phyloP scores from a whole-genome alignment of 2,797 vertebrate species.

The Chromis chromis region DNA sequence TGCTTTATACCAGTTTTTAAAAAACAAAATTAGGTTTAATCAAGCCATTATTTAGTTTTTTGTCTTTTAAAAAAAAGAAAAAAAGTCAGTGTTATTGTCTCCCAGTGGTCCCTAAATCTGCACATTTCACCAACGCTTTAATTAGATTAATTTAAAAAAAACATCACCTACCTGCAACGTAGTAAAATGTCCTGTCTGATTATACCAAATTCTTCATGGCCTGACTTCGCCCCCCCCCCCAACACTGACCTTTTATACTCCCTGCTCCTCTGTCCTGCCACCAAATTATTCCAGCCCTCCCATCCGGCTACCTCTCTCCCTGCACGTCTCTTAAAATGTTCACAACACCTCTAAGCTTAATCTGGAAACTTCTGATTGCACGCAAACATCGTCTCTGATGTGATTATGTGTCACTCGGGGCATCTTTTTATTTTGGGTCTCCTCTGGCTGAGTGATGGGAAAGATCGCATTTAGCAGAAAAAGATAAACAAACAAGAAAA shows the following conservation, averaged over 20 bases:
- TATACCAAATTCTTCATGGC: constrained; percentile 42
- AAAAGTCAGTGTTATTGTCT: neutral
- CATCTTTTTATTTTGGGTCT: constrained; percentile 20
- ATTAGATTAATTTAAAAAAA: constrained; percentile 3
- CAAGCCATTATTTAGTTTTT: neutral
- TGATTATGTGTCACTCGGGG: constrained; percentile 3
- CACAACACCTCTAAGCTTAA: constrained; percentile 50
- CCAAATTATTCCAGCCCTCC: constrained; percentile 58
- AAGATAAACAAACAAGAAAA: constrained; percentile 3
- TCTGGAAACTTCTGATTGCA: constrained; percentile 23
- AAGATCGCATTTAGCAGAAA: neutral
- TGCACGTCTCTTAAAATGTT: constrained; percentile 55
- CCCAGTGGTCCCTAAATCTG: neutral
- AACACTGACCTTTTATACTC: constrained; percentile 79
- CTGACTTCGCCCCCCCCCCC: constrained; percentile 37
- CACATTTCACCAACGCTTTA: neutral
- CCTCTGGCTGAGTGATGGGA: neutral
- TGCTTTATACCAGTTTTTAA: neutral
- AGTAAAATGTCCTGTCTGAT: constrained; percentile 46
- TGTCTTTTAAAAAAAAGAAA: no score
- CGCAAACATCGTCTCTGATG: neutral
- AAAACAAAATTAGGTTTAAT: neutral
- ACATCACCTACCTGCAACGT: constrained; percentile 61
- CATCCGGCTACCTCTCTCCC: constrained; percentile 44
- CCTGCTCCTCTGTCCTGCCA: constrained; percentile 35